Conservation (phyloP, 2,888 invertebrate genomes). For the Daptonema setosum region DNA sequence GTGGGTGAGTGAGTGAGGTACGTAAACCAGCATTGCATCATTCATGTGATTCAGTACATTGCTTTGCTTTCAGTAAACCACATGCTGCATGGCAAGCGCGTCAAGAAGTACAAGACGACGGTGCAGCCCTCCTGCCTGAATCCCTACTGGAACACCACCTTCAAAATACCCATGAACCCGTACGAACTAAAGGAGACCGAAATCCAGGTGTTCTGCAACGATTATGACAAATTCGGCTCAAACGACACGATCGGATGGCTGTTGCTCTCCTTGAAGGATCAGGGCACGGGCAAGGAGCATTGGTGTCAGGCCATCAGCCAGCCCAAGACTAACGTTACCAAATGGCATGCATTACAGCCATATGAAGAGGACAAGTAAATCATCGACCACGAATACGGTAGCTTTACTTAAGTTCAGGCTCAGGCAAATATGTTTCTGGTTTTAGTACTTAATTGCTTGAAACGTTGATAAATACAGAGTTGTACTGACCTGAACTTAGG, state of each 20-base stretch:
- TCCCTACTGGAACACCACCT: conserved; percentile 99
- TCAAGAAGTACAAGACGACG: conserved; percentile 99
- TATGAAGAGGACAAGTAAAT: neutral
- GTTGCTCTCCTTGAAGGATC: neutral
- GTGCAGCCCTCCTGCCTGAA: conserved; percentile 99
- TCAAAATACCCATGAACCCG: conserved; percentile 52
- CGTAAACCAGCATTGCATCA: no score
- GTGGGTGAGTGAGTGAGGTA: no score
- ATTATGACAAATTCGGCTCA: conserved; percentile 4
- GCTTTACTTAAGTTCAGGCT: no score
- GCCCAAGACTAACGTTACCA: neutral
- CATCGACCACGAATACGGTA: no score
- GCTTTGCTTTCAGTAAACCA: conserved; percentile 40
- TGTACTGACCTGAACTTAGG: no score
- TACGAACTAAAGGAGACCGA: conserved; percentile 7
- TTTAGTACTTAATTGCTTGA: no score
- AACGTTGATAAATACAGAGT: no score
- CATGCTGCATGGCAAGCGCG: conserved; percentile 88
- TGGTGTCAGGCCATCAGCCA: neutral
- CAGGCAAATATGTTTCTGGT: no score
- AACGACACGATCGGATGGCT: conserved; percentile 6
- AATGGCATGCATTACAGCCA: conserved; percentile 1
- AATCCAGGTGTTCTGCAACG: conserved; percentile 1
- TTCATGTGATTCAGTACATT: no score
- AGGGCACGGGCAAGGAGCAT: neutral